Base-by-base conservation (phyloP, 2,113 vertebrate genomes). In the Lepisosteus osseus region DNA sequence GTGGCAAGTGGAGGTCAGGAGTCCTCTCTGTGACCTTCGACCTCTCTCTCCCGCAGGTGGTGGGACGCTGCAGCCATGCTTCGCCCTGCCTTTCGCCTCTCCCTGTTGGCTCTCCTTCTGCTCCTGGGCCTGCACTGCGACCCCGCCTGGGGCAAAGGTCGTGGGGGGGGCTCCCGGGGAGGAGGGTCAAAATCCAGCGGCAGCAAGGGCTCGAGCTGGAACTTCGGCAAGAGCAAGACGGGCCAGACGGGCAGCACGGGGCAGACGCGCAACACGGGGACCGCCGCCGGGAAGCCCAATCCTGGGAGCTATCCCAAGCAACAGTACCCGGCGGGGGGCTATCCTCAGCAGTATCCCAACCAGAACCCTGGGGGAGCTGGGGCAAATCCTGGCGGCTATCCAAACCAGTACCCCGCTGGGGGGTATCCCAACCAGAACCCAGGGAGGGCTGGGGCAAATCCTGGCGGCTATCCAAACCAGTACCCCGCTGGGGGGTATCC, bases 261-360 rank as follows among this genome's bases (percentile, higher is more conserved):
- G 77, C 86, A 54, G 81, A 71, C 61, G 73, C 87, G 54, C 77
- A 85, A 17, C 61, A 83, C 17, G 3, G 79, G 57, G 85, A 67
- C 72, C 84, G 85, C 63, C 85, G 82, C 3, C 77, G 12, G 56
- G 11, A 88, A 69, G 82, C 81, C n/a, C 40, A 73, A 76, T 75
- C 55, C 79, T 82, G 76, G 76, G 11, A 84, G 66, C 45, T 78
- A 78, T 41, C 76, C 76, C 54, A 71, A 67, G 17, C 69, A 74
- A 17, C 64, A 59, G 2, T 70, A 57, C 54, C 82, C 75, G 57
- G 63, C 7, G 0, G 78, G 72, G 41, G 74, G 1, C 0, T 71
- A 77, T n/a, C 76, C 76, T 6, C 41, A 70, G 3, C 71, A 70
- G 29, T 51, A 81, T 74, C 83, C 77, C 3, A 65, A 78, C 41